Evolutionary conservation across 64 coral and sea anemone genomes (phyloP).

Genomic region (Montipora foliosa): DNA sequence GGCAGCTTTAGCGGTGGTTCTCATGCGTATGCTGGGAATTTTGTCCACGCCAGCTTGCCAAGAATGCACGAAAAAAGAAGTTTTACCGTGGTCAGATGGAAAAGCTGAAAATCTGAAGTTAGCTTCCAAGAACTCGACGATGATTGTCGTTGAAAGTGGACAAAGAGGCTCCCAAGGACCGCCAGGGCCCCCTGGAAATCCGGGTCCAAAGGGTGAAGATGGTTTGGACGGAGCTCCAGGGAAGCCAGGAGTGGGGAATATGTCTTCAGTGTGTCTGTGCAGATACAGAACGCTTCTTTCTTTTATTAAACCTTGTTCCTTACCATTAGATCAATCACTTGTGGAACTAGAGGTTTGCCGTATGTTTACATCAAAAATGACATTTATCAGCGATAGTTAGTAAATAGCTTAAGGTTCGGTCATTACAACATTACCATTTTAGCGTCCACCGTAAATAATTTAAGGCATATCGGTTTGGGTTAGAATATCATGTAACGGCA

Average conservation of each 20-base stretch:
- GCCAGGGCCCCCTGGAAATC: background rate
- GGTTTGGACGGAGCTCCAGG: conserved; percentile 29
- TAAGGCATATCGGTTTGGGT: too few relatives aligned
- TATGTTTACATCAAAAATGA: too few relatives aligned
- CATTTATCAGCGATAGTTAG: too few relatives aligned
- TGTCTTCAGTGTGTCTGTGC: conserved; percentile 12
- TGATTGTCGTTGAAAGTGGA: background rate
- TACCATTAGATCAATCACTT: too few relatives aligned
- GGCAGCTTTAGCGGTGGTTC: conserved; percentile 2
- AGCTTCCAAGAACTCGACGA: conserved; percentile 23
- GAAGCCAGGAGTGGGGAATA: conserved; percentile 14
- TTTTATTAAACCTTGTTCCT: too few relatives aligned
- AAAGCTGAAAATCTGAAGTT: background rate
- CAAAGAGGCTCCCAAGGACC: conserved; percentile 42
- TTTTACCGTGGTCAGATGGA: conserved; percentile 6
- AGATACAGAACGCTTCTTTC: background rate
- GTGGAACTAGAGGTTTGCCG: too few relatives aligned
- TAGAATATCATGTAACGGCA: too few relatives aligned
- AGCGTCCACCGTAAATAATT: too few relatives aligned
- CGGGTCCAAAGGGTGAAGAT: background rate
- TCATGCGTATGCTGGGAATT: conserved; percentile 16
- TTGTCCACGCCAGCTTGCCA: conserved; percentile 4
- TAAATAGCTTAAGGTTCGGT: too few relatives aligned
- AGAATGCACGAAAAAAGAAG: conserved; percentile 25
- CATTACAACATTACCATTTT: too few relatives aligned